Percentiles rank a stretch among this genome's conserved stretches.
Evolutionary conservation across 2,113 vertebrate genomes (phyloP).

Genomic region (Corythornis madagascariensis): DNA sequence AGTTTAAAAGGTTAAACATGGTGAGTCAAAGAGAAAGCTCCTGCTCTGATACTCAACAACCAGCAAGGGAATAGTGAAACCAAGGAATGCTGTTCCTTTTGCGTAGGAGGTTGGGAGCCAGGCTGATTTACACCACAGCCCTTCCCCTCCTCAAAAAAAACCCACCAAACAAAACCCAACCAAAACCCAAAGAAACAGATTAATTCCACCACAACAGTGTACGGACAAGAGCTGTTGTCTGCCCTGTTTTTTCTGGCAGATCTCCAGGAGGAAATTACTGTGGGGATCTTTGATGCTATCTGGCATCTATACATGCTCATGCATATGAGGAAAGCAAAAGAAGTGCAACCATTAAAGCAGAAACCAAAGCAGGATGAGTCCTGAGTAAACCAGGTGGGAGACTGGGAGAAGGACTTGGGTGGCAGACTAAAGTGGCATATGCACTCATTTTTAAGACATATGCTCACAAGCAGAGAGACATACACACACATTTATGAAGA

Average conservation of each 20-base stretch:
- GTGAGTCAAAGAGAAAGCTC: neutral
- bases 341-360: neutral
- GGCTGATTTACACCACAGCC: neutral
- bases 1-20: slow-evolving; percentile 30
- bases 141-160: neutral
- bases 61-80: neutral
- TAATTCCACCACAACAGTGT: neutral
- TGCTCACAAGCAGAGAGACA: neutral
- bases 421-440: neutral
- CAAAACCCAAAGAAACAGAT: neutral
- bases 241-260: neutral
- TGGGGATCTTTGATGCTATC: neutral
- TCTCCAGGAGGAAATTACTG: slow-evolving; percentile 40
- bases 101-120: neutral
- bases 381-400: neutral
- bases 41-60: neutral
- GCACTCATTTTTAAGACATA: neutral
- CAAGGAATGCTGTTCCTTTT: neutral
- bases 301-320: neutral
- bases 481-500: neutral
- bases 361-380: neutral
- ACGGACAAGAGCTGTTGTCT: neutral
- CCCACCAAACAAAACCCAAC: too few relatives aligned
- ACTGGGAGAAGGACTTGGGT: neutral
- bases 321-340: neutral